These are phyloP conservation scores for Centropus unirufus DNA, from an alignment of 2,113 vertebrate species.

Conservation along the genomic window DNA sequence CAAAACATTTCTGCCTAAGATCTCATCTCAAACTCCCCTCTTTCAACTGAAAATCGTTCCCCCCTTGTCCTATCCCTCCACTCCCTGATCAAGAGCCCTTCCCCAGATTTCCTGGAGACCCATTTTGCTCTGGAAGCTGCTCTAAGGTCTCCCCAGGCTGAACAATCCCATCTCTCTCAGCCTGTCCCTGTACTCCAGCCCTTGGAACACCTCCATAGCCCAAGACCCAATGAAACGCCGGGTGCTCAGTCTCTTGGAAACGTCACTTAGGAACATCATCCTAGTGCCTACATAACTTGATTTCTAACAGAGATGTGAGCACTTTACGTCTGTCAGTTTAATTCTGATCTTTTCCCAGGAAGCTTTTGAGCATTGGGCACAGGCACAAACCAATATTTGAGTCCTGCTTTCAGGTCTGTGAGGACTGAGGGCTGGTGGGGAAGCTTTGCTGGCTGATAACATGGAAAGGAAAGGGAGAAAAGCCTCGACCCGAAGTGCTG, in stretches of 20 bases:
- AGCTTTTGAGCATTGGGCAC: neutral
- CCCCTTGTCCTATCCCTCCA: too few species aligned
- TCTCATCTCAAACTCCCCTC: too few species aligned
- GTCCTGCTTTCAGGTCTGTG: neutral
- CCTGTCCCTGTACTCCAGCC: too few species aligned
- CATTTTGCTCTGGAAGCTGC: too few species aligned
- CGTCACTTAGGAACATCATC: neutral
- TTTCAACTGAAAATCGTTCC: too few species aligned
- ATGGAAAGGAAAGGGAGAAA: neutral
- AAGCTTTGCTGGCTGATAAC: neutral
- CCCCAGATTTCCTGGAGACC: too few species aligned
- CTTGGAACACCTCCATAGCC: too few species aligned
- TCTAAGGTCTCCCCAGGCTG: too few species aligned
- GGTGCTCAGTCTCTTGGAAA: neutral
- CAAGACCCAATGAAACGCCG: neutral
- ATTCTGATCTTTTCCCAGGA: neutral
- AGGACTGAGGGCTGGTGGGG: neutral
- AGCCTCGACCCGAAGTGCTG: neutral
- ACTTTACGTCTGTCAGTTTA: neutral
- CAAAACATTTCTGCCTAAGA: too few species aligned
- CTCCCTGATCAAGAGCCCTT: too few species aligned
- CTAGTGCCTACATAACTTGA: fast-evolving
- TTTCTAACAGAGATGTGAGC: neutral
- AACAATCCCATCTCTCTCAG: too few species aligned
- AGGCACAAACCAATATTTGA: neutral